These are phyloP conservation scores for Ommatoiulus sabulosus DNA, from an alignment of 2,888 invertebrate genomes.

Conservation along the genomic window DNA sequence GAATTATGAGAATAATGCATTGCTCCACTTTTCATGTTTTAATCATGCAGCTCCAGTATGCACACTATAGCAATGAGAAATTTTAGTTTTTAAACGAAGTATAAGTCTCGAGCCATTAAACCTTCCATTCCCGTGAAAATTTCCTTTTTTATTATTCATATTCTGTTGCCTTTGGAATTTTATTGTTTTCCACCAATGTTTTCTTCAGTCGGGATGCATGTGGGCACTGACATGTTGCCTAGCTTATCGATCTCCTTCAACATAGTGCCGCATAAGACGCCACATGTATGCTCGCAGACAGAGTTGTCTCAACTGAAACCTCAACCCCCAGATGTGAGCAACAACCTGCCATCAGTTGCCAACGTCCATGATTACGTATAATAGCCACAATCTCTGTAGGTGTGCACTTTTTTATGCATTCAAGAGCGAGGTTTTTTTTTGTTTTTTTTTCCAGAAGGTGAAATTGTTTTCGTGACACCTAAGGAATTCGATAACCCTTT, in stretches of 20 bases:
- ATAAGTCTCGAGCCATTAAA: not conserved
- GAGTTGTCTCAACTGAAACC: constrained; percentile 3
- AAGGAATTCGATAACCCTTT: constrained; percentile 43
- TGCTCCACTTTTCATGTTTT: too few species aligned
- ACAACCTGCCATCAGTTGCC: constrained; percentile 22
- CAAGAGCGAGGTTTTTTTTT: constrained; percentile 16
- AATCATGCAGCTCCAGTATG: too few species aligned
- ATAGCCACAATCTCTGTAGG: constrained; percentile 24
- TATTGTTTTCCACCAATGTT: not conserved
- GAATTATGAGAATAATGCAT: too few species aligned
- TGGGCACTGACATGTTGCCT: not conserved
- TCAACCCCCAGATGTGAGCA: constrained; percentile 36
- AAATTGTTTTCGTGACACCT: constrained; percentile 31
- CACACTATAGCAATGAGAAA: too few species aligned
- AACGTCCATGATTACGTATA: not conserved
- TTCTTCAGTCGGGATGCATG: not conserved
- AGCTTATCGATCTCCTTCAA: not conserved
- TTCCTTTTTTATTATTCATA: not conserved
- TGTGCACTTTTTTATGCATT: constrained; percentile 35
- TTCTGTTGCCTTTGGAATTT: not conserved
- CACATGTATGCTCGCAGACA: not conserved
- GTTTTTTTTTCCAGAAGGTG: not conserved
- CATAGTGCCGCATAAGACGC: not conserved
- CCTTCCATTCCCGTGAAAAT: not conserved
- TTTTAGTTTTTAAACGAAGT: too few species aligned